Percentiles rank a stretch among this genome's conserved stretches.
phyloP scores from a whole-genome alignment of 2,888 invertebrate species.

The Nebria brevicollis region DNA sequence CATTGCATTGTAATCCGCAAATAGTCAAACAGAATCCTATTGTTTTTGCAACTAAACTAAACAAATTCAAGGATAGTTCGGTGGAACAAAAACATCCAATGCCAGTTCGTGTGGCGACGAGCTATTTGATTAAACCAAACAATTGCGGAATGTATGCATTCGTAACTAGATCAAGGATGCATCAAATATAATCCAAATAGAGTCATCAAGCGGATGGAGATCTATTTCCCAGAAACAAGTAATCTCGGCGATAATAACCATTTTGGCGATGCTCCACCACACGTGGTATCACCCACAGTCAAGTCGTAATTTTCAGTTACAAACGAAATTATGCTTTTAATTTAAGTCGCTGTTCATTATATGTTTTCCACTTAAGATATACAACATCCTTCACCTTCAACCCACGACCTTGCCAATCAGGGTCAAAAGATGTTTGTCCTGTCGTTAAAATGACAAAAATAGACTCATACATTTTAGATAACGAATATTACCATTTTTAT shows the following conservation, averaged over 20 bases:
- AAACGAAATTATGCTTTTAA: background rate
- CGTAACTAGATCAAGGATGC: background rate
- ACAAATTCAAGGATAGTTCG: too few species aligned
- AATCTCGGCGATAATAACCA: too few species aligned
- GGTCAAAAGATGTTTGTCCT: background rate
- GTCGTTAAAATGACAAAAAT: background rate
- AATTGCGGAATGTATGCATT: background rate
- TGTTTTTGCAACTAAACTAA: too few species aligned
- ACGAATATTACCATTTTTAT: background rate
- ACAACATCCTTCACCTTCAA: background rate
- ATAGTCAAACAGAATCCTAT: too few species aligned
- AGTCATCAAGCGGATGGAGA: too few species aligned
- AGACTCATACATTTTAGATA: background rate
- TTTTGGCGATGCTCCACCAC: too few species aligned
- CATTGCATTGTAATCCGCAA: too few species aligned
- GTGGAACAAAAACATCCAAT: too few species aligned
- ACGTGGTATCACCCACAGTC: too few species aligned
- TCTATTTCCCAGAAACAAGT: too few species aligned
- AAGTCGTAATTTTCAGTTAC: too few species aligned
- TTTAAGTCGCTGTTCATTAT: background rate
- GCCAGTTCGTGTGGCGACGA: background rate
- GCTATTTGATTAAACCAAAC: background rate
- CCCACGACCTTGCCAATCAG: background rate
- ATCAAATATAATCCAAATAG: background rate
- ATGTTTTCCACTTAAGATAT: background rate